Percentiles rank a stretch among this genome's conserved stretches.
These are phyloP conservation scores for Lepeophtheirus nordmannii DNA, from an alignment of 2,888 invertebrate species.

Conservation along the genomic window DNA sequence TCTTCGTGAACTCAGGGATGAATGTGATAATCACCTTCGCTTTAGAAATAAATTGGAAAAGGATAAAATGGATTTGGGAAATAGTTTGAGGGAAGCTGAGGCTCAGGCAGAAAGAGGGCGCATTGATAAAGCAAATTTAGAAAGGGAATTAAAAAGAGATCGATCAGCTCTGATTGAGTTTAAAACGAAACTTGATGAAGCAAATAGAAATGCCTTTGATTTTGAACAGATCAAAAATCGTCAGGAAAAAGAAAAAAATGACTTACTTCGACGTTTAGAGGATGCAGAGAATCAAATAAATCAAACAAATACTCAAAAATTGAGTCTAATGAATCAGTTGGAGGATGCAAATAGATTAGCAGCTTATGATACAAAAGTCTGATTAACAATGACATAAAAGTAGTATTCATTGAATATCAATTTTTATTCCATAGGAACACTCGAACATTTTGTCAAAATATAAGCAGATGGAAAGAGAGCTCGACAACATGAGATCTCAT, in stretches of 20 bases:
- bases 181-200: conserved; percentile 40
- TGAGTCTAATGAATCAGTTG: conserved; percentile 55
- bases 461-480: background rate
- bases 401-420: background rate
- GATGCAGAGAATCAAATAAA: conserved; percentile 39
- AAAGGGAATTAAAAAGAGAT: background rate
- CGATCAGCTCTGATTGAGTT: conserved; percentile 35
- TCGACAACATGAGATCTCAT: background rate
- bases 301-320: conserved; percentile 33
- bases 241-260: conserved; percentile 37
- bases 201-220: conserved; percentile 38
- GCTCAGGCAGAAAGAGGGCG: conserved; percentile 81
- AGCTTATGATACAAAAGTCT: background rate
- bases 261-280: conserved; percentile 43
- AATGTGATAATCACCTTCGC: conserved; percentile 67
- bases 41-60: conserved; percentile 61
- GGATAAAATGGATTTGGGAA: conserved; percentile 58
- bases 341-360: conserved; percentile 39
- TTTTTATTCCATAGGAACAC: background rate
- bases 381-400: background rate
- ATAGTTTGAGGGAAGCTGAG: conserved; percentile 49
- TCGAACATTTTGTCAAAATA: background rate
- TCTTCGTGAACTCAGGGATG: conserved; percentile 66
- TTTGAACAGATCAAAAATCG: conserved; percentile 36
- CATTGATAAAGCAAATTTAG: conserved; percentile 81